Evolutionary conservation across 2,113 vertebrate genomes (phyloP), one percentile per base, ranked within the genome.

Genomic region (Tachysurus fulvidraco): DNA sequence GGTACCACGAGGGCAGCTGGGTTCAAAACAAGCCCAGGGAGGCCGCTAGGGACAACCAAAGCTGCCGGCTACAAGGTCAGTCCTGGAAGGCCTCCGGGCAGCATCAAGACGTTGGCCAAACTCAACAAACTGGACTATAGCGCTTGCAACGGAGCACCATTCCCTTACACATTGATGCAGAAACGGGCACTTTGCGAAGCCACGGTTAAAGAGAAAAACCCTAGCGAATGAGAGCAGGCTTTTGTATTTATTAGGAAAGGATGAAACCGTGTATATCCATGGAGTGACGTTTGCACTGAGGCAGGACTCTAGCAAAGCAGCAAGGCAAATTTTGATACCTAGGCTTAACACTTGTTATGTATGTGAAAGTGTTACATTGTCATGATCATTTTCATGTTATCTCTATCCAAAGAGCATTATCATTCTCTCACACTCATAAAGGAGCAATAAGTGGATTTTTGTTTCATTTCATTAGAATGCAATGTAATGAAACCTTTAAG

Each of bases 11-110:
- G 97, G 94, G 98, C 98, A 4, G 98, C 98, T 85, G 98, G 98
- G 89, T 99, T 99, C 95, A 99, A 99, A 94, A 99, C 98, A 92
- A 99, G 98, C 94, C 98, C 98, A 23, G 98, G 98, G 88, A 96
- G 98, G 94, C 98, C 98, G 86, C 93, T 99, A 85, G 98, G 98
- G 87, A 99, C 98, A 88, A 99, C 98, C 93, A 99, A 97, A 96
- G 98, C 98, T 81, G 98, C 98, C 0, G 98, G 98, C 89, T 99
- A 99, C 91, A 98, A 98, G 96, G 98, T 99, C 92, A 99, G 98
- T 95, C 98, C 98, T 74, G 98, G 98, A 83, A 95, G 98, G 91
- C 98, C 98, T 85, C 98, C 98, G 86, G 98, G 98, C 94, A 99
- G 98, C 96, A 98, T 99, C 95, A 99, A 98, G 96, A 97, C 97